Conservation (phyloP, 2,888 invertebrate genomes). For the Barypeithes pellucidus region DNA sequence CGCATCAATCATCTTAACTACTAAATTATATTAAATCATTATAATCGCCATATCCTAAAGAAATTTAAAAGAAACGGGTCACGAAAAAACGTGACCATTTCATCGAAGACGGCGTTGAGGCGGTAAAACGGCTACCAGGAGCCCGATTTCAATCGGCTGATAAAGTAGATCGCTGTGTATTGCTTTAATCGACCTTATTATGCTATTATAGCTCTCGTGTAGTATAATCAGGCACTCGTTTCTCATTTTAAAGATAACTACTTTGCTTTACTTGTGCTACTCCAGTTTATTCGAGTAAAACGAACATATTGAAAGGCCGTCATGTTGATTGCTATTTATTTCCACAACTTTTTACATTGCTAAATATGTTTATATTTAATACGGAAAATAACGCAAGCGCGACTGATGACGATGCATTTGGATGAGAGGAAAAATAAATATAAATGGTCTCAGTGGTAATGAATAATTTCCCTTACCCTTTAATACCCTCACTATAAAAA, state of each 20-base stretch:
- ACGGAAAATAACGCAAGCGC: no score
- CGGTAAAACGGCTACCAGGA: constrained; percentile 48
- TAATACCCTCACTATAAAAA: no score
- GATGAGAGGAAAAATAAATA: no score
- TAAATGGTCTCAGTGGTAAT: no score
- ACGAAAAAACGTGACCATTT: constrained; percentile 47
- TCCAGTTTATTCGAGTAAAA: constrained; percentile 1
- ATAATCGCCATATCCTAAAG: constrained; percentile 25
- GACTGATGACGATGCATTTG: no score
- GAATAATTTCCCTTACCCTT: no score
- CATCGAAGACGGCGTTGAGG: constrained; percentile 39
- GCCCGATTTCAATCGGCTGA: constrained; percentile 42
- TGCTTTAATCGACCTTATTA: constrained; percentile 42
- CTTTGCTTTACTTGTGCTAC: constrained; percentile 8
- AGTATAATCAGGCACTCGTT: constrained; percentile 39
- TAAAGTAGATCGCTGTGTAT: constrained; percentile 47
- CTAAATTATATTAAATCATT: constrained; percentile 15
- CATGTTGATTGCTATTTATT: not conserved
- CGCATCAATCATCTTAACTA: constrained; percentile 6
- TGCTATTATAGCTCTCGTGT: constrained; percentile 38
- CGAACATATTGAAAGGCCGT: not conserved
- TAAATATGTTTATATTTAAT: no score
- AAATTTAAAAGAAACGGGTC: constrained; percentile 33
- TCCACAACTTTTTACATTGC: not conserved
- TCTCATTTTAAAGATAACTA: constrained; percentile 37